Conservation (phyloP, 92 coral and sea anemone species). For the Heteractis magnifica region DNA sequence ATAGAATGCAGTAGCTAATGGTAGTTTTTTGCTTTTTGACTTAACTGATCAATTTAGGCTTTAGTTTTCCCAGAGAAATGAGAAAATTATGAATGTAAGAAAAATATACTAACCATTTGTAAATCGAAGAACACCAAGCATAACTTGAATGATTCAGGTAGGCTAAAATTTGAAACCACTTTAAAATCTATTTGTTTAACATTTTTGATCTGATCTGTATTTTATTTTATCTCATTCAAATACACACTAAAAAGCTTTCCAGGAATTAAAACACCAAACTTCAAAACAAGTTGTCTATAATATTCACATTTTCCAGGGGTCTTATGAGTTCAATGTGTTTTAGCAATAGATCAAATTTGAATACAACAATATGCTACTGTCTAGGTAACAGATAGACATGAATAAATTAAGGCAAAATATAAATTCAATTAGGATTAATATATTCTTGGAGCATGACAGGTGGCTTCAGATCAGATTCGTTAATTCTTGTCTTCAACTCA, state of each 20-base stretch:
- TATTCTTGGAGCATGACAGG: neutral
- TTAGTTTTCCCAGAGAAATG: neutral
- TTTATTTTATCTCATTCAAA: neutral
- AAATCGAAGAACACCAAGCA: slow-evolving; percentile 43
- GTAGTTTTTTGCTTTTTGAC: neutral
- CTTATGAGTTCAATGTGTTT: neutral
- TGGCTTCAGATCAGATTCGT: neutral
- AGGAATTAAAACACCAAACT: neutral
- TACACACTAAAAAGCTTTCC: neutral
- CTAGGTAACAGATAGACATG: slow-evolving; percentile 5
- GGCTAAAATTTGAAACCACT: neutral
- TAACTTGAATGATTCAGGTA: slow-evolving; percentile 7
- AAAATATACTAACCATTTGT: slow-evolving; percentile 4
- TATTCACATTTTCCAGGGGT: neutral
- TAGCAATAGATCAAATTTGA: neutral
- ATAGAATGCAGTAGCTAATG: neutral
- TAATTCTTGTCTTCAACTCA: neutral
- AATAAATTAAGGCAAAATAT: neutral
- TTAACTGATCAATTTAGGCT: neutral
- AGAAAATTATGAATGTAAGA: neutral
- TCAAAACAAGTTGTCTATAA: neutral
- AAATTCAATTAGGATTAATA: neutral
- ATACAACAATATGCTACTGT: neutral
- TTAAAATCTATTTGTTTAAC: neutral
- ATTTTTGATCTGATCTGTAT: neutral